phyloP scores from a whole-genome alignment of 2,113 vertebrate species.

The Scomber colias region DNA sequence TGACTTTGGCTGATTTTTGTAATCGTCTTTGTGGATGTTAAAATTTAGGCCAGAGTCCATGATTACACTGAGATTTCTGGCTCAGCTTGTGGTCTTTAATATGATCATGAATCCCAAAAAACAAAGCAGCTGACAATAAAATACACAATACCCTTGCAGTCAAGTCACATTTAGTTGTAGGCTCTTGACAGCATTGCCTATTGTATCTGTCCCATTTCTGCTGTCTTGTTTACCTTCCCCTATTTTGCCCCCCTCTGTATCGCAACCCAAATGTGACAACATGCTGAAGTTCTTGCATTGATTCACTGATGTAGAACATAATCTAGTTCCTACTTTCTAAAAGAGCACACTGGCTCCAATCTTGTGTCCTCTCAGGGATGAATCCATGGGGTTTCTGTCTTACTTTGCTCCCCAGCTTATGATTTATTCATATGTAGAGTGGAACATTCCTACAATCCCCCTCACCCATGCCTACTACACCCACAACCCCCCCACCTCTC shows the following conservation, averaged over 20 bases:
- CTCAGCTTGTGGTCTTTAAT: no score
- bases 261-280: background rate
- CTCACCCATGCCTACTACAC: conserved; percentile 23
- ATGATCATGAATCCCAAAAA: background rate
- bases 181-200: background rate
- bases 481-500: conserved; percentile 54
- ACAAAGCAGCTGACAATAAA: background rate
- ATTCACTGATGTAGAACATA: conserved; percentile 44
- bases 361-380: conserved; percentile 54
- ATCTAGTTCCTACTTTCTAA: conserved; percentile 33
- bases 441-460: conserved; percentile 58
- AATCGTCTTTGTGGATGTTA: no score
- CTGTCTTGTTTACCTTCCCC: conserved; percentile 14
- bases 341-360: conserved; percentile 39
- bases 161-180: background rate
- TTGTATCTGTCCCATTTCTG: background rate
- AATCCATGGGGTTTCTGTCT: conserved; percentile 64
- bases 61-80: no score
- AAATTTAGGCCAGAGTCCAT: no score
- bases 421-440: conserved; percentile 78
- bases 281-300: background rate
- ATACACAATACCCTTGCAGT: conserved; percentile 6
- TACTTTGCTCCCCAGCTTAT: conserved; percentile 58
- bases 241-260: conserved; percentile 8
- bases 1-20: no score